Evolutionary conservation across 2,888 invertebrate species (phyloP), one percentile per base, ranked within the genome.

Genomic region (Griposia aprilina): DNA sequence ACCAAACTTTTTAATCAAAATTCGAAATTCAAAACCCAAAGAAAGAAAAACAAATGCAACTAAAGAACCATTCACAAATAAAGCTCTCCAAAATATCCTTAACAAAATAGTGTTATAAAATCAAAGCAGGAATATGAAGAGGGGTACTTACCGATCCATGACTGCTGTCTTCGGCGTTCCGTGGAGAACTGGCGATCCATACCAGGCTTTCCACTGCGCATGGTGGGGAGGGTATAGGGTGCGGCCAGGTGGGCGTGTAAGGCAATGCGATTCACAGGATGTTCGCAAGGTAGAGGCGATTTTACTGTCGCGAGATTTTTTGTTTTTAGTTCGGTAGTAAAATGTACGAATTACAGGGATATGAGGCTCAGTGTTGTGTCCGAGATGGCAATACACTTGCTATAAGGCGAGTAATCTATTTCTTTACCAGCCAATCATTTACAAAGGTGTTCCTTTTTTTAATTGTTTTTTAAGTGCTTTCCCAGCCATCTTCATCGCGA

Each of bases 141-240:
- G 69, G 1, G 0, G 30, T 45, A 92, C 93, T 93, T 50, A 93
- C 93, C 93, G 92, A 78, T 88, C 83, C 93, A 93, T 93, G 86
- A 84, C 88, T 88, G 80, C 82, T 86, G 80, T 73, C 71, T 62
- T 66, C 85, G 74, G 78, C 79, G 84, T 83, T 86, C 86, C 70
- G 76, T 66, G 83, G 83, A 60, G 77, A 78, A 93, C 94, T 93
- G 90, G 62, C 93, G 93, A 93, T 93, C 94, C 71, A 93, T 93
- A 93, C 90, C 41, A 66, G 76, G 87, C 78, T 76, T 69, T 82
- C 85, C 88, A 93, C 41, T 95, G 96, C 96, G 96, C 96, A 95
- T 94, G 95, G 87, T 91, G 91, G 88, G 90, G 88, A 90, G 89
- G 86, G 78, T 79, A 50, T 74, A 87, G 90, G 92, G 83, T 52